phyloP scores from a whole-genome alignment of 1,140 invertebrate species.

The Phocides pigmalion region DNA sequence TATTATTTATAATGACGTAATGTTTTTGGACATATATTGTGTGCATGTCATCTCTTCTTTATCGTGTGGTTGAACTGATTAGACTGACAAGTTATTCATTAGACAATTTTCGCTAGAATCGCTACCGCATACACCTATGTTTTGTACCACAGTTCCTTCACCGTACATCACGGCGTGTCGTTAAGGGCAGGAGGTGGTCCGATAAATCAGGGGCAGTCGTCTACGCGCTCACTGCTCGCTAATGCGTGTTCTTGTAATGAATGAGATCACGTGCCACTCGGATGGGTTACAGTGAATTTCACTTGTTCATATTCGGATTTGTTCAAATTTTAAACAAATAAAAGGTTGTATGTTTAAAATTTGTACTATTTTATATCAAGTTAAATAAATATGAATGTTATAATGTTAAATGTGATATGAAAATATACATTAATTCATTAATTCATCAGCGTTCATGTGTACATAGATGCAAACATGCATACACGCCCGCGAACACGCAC shows the following conservation, averaged over 20 bases:
- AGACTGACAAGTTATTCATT: no score
- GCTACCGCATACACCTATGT: conserved; percentile 25
- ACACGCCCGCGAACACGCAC: no score
- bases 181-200: conserved; percentile 81
- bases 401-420: no score
- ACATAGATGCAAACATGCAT: no score
- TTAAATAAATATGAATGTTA: no score
- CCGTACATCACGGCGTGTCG: conserved; percentile 77
- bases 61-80: no score
- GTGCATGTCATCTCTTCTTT: no score
- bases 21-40: no score
- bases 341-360: neutral
- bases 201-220: conserved; percentile 78
- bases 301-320: neutral
- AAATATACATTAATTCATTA: no score
- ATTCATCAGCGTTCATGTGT: no score
- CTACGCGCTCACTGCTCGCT: conserved; percentile 71
- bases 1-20: no score
- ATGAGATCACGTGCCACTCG: conserved; percentile 65
- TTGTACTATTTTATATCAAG: no score
- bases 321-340: neutral
- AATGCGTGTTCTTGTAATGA: conserved; percentile 73
- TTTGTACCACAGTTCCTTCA: conserved; percentile 40
- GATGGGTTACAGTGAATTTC: conserved; percentile 14
- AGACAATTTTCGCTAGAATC: neutral